phyloP scores from a whole-genome alignment of 2,797 vertebrate species.

The Mus caroli region DNA sequence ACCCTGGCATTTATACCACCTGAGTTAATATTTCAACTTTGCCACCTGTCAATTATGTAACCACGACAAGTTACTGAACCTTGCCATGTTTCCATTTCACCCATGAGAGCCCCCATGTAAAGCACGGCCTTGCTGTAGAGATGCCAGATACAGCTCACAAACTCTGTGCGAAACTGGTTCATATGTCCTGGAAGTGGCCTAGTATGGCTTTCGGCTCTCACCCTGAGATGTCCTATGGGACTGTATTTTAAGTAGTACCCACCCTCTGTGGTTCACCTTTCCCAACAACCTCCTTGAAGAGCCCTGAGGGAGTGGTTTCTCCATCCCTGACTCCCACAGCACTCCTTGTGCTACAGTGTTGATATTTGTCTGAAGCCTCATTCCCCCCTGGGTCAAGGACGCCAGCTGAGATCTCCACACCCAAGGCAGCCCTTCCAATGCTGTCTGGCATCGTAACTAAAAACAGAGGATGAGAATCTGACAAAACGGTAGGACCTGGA shows the following conservation, averaged over 20 bases:
- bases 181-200: too few species aligned
- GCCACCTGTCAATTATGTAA: neutral
- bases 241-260: neutral
- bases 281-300: neutral
- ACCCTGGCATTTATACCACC: neutral
- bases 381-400: neutral
- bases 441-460: neutral
- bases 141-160: neutral
- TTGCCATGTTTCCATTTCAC: neutral
- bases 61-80: neutral
- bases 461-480: neutral
- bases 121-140: neutral
- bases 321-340: neutral
- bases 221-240: neutral
- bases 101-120: neutral
- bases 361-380: too few species aligned
- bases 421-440: neutral
- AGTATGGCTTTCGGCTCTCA: neutral
- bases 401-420: too few species aligned
- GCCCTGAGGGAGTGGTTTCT: neutral
- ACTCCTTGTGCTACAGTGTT: neutral
- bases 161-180: rapidly evolving
- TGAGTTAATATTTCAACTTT: neutral
- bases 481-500: neutral
- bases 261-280: neutral